These are phyloP conservation scores for Cacoxenus indagator DNA, from an alignment of 2,888 invertebrate genomes.

Conservation along the genomic window DNA sequence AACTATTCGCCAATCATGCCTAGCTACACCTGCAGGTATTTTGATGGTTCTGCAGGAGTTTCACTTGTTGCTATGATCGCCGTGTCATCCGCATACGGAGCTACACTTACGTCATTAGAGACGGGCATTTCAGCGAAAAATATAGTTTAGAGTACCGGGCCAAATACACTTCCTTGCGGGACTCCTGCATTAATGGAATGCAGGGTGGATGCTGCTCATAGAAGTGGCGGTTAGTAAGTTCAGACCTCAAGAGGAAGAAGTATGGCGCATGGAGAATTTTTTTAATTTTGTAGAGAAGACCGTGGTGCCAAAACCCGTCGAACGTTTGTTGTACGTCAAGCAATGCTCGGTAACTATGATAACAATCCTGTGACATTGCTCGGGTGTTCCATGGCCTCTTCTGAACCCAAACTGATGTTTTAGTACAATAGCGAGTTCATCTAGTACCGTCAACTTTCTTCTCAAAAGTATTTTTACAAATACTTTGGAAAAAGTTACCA, in stretches of 20 bases:
- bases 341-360: not conserved
- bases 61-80: not conserved
- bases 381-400: not conserved
- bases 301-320: not conserved
- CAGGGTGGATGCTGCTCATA: not conserved
- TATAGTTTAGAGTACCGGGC: not conserved
- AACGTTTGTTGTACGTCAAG: not conserved
- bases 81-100: not conserved
- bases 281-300: not conserved
- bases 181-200: not conserved
- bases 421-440: not conserved
- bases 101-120: not conserved
- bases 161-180: not conserved
- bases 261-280: not conserved
- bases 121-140: not conserved
- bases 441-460: not conserved
- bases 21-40: not conserved
- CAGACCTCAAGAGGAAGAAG: not conserved
- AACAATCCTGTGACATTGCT: not conserved
- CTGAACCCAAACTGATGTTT: not conserved
- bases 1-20: not conserved
- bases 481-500: no score
- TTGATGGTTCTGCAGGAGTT: not conserved
- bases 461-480: no score
- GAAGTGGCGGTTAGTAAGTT: not conserved